These are phyloP conservation scores for Zonitis immaculata DNA, from an alignment of 2,888 invertebrate species.

Conservation along the genomic window DNA sequence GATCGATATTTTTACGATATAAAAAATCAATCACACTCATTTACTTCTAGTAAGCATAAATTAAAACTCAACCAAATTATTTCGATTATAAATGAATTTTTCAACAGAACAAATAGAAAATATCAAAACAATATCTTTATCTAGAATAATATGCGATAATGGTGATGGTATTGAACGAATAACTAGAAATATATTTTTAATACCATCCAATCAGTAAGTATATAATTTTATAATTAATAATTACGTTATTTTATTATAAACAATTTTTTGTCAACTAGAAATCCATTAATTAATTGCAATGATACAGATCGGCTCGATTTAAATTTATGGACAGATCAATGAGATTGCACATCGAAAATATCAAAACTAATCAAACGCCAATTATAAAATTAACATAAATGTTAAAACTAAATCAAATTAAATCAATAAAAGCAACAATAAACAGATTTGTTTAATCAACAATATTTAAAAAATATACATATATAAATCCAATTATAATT, in stretches of 20 bases:
- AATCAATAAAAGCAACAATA: background rate
- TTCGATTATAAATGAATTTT: no score
- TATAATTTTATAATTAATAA: background rate
- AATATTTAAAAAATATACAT: background rate
- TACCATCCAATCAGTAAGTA: constrained; percentile 13
- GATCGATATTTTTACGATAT: constrained; percentile 75
- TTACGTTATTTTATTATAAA: background rate
- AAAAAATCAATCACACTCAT: constrained; percentile 48
- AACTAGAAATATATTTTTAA: constrained; percentile 11
- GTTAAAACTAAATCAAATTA: background rate
- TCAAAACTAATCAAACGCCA: background rate
- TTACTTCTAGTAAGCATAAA: constrained; percentile 46
- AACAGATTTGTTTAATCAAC: background rate
- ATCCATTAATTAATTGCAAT: constrained; percentile 3
- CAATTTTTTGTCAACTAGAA: constrained; percentile 6
- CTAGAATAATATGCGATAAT: constrained; percentile 64
- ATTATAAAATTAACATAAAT: background rate
- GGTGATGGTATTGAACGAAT: constrained; percentile 54
- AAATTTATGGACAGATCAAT: background rate
- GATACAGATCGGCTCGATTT: background rate
- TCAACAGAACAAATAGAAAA: constrained; percentile 57
- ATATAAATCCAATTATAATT: background rate
- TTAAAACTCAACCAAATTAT: no score
- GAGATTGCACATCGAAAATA: background rate
- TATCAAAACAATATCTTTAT: constrained; percentile 59